phyloP scores from a whole-genome alignment of 2,113 vertebrate genomes.

The Mobula birostris region DNA sequence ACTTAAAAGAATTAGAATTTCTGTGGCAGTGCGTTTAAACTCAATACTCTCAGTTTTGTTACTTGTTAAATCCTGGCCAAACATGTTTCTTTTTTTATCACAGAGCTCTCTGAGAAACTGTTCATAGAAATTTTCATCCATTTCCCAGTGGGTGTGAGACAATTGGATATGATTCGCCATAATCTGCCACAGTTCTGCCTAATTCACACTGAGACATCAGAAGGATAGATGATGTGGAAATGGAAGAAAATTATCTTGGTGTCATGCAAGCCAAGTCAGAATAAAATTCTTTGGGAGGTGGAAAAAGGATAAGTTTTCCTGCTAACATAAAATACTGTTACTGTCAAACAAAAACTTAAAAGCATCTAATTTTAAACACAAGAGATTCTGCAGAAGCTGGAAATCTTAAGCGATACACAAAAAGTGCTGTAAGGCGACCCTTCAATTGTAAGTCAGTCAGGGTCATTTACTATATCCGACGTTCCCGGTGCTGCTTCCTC shows the following conservation, averaged over 20 bases:
- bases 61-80: not conserved
- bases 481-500: too few species aligned
- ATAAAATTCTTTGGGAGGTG: not conserved
- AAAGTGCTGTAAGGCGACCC: too few species aligned
- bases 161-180: not conserved
- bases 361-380: not conserved
- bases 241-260: not conserved
- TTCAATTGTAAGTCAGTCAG: too few species aligned
- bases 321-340: not conserved
- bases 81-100: not conserved
- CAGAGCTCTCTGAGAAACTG: not conserved
- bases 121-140: not conserved
- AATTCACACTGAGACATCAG: not conserved
- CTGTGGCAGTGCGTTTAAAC: not conserved
- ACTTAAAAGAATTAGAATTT: not conserved
- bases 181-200: not conserved
- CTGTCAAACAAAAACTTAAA: not conserved
- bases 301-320: not conserved
- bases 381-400: too few species aligned
- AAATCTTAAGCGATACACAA: too few species aligned
- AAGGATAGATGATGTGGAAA: not conserved
- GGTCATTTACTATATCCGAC: too few species aligned
- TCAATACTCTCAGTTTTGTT: not conserved
- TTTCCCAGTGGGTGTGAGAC: not conserved
- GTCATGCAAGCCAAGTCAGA: not conserved